Evolutionary conservation across 2,797 vertebrate species (phyloP), one percentile per base, ranked within the genome.

Genomic region (Lepilemur ruficaudatus): DNA sequence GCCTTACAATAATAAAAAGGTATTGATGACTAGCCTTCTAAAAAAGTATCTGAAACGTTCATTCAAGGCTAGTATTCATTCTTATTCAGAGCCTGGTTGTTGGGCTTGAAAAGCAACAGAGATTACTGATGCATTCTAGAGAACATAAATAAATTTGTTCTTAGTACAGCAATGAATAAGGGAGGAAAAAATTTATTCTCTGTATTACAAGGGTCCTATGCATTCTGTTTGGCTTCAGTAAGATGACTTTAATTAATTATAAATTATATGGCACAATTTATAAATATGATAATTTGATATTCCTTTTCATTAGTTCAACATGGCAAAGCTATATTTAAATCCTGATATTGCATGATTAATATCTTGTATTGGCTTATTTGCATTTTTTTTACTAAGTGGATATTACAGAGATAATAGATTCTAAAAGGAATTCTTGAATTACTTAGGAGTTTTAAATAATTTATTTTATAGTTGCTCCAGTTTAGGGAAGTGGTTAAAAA

Each of bases 51-150:
- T 96, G 84, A 59, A 95, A 97, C 97, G 94, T 95, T 96, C 91
- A 97, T 96, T 75, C 94, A 96, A 95, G 85, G 93, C 89, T 96
- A 65, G 90, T 93, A 95, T 95, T 98, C 97, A 94, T 97, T 96
- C 91, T 97, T 69, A 97, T 95, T 87, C 97, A 97, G 79, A 93
- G 95, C 73, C 80, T 13, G 93, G 89, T 50, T 92, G 96, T 93
- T 82, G 96, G 81, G 25, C 38, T 4, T 96, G 95, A 84, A 97
- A 79, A 10, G 70, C 46, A 69, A 83, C 50, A 93, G 92, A 1
- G 0, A 91, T 97, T 91, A 93, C 65, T 95, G 94, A 87, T 86
- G 84, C 73, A 5, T 83, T 92, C 87, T 91, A 32, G 78, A 50
- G 96, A 59, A 50, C 90, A 70, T 89, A 91, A 91, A 91, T 76